Base-by-base conservation (phyloP, 2,113 vertebrate genomes). In the Vulpes ferrilata region DNA sequence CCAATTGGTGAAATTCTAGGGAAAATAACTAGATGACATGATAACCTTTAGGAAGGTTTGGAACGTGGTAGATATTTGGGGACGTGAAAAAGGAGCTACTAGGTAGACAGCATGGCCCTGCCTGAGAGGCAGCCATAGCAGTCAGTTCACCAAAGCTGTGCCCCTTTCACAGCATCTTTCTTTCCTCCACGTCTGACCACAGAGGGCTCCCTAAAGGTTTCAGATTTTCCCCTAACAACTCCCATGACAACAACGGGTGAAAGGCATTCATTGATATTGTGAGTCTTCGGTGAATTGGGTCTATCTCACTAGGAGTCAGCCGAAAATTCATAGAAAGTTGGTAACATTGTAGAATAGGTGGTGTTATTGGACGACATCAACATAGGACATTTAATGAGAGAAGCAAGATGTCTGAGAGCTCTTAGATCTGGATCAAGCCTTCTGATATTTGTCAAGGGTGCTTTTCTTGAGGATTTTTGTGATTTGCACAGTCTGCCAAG, bases 291-390 rank as follows among this genome's bases (percentile, higher is more conserved):
- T 60, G 92, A 83, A 3, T 86, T 89, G 78, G 1, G 7, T 74
- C 12, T 81, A 12, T 90, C 67, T 60, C 73, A 93, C 16, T 78
- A 94, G 83, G 53, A 53, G 59, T 76, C 32, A n/a, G 12, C 20
- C 19, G 9, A 83, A 88, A 93, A 93, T 74, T 96, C 38, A 96
- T 4, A 84, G n/a, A 91, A 84, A 88, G 59, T 74, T 96, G 59
- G 48, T 91, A 96, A 96, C 20, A 80, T 74, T 91, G n/a, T 93
- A 20, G 16, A 96, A 91, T 82, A 96, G 22, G 16, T 85, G 35
- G 17, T 88, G 4, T 64, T 94, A 51, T 82, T 82, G 10, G 19
- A 43, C 93, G 15, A 64, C 25, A 88, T 62, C 35, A 59, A 48
- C 67, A 87, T 22, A 62, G 57, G 20, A 35, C 13, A 80, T 79